These are phyloP conservation scores for Campaea margaritaria DNA, from an alignment of 2,888 invertebrate genomes.

Conservation along the genomic window DNA sequence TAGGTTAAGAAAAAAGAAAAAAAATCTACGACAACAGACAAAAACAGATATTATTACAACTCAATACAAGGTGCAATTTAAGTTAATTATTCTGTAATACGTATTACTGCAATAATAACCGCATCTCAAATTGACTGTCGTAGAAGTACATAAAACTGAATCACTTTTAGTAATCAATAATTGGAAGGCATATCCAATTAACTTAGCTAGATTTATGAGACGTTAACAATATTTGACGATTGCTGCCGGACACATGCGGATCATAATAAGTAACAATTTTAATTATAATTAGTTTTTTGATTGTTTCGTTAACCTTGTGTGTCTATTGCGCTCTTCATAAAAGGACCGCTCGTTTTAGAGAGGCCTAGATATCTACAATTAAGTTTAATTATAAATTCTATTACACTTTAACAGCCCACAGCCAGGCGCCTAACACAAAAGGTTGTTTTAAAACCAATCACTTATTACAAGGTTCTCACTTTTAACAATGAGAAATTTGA, in stretches of 20 bases:
- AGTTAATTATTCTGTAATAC: too few relatives aligned
- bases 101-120: too few relatives aligned
- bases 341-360: constrained; percentile 11
- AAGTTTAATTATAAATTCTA: constrained; percentile 42
- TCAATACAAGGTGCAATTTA: too few relatives aligned
- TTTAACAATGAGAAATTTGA: constrained; percentile 49
- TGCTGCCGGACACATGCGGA: background rate
- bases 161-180: background rate
- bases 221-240: background rate
- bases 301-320: constrained; percentile 11
- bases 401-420: constrained; percentile 54
- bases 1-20: too few relatives aligned
- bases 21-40: too few relatives aligned
- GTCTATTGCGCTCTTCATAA: background rate
- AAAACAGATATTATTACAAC: too few relatives aligned
- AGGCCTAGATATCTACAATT: constrained; percentile 30
- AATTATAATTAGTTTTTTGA: constrained; percentile 2
- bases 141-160: too few relatives aligned
- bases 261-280: background rate
- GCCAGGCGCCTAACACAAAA: constrained; percentile 49
- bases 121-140: too few relatives aligned
- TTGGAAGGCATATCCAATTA: constrained; percentile 1
- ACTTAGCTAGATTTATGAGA: background rate
- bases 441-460: constrained; percentile 52
- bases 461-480: constrained; percentile 51